Conservation (phyloP, 2,888 invertebrate genomes). For the Crioceris asparagi region DNA sequence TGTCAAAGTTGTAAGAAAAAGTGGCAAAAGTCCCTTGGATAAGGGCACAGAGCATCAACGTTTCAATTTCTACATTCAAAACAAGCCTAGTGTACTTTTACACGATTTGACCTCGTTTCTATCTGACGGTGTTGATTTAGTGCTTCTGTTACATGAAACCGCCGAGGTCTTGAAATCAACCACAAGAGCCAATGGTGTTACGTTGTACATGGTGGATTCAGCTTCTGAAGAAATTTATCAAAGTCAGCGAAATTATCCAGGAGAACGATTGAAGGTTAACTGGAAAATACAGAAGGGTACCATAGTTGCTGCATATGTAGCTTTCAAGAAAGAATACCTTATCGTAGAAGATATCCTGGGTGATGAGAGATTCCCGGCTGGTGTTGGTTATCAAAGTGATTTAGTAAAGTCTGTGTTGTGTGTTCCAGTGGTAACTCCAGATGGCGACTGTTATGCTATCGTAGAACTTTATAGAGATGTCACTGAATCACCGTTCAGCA, state of each 20-base stretch:
- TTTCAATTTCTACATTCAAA: slow-evolving; percentile 33
- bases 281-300: slow-evolving; percentile 46
- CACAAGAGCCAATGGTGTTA: slow-evolving; percentile 46
- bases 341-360: slow-evolving; percentile 44
- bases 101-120: slow-evolving; percentile 38
- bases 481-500: slow-evolving; percentile 26
- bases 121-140: slow-evolving; percentile 46
- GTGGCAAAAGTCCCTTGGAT: slow-evolving; percentile 20
- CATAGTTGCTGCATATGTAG: slow-evolving; percentile 48
- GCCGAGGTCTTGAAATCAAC: slow-evolving; percentile 45
- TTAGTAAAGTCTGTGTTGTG: slow-evolving; percentile 48
- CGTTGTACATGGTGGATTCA: slow-evolving; percentile 46
- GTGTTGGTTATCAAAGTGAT: slow-evolving; percentile 38
- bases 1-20: slow-evolving; percentile 34
- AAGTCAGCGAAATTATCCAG: slow-evolving; percentile 40
- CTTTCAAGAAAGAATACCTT: slow-evolving; percentile 44
- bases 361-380: slow-evolving; percentile 48
- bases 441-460: slow-evolving; percentile 48
- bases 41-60: slow-evolving; percentile 25
- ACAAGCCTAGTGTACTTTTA: slow-evolving; percentile 33
- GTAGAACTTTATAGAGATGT: slow-evolving; percentile 46
- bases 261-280: slow-evolving; percentile 44
- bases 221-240: slow-evolving; percentile 45
- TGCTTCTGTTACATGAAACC: slow-evolving; percentile 46
- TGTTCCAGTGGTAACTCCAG: slow-evolving; percentile 49